A percentile compares a stretch with the other conserved stretches of the same genome.
Conservation (phyloP, 2,113 vertebrate species). For the Colius striatus region DNA sequence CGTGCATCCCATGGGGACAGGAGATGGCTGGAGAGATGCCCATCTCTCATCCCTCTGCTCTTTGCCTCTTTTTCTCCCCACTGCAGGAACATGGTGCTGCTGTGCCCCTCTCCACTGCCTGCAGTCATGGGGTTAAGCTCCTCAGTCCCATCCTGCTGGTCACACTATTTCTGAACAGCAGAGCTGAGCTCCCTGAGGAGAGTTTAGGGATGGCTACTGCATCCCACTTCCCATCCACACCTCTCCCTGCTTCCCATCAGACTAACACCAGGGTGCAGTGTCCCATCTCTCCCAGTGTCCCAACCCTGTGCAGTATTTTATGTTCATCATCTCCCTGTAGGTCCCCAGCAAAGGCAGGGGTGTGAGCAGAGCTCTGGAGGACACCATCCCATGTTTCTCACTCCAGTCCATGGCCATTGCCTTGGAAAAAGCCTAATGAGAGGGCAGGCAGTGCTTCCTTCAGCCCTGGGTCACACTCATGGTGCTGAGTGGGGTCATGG, state of each 20-base stretch:
- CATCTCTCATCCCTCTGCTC: neutral
- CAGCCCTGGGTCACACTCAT: rapidly evolving
- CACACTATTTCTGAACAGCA: neutral
- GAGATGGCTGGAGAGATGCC: neutral
- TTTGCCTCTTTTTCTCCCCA: neutral
- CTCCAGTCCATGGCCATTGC: rapidly evolving
- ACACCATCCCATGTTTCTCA: neutral
- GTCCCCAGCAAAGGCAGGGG: neutral
- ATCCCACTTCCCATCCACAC: rapidly evolving
- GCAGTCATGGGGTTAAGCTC: neutral
- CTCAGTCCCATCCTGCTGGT: neutral
- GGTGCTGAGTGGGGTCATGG: rapidly evolving
- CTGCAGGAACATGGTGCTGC: neutral
- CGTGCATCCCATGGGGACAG: rapidly evolving
- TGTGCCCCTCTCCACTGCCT: neutral
- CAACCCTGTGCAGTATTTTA: rapidly evolving
- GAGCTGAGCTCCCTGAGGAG: neutral
- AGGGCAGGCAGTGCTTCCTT: neutral
- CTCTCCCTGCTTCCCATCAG: neutral
- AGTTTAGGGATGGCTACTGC: neutral
- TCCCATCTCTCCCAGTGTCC: neutral
- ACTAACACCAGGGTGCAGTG: neutral
- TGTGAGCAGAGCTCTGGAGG: neutral
- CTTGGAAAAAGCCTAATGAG: neutral
- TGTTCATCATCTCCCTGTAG: neutral